Base-by-base conservation (phyloP, 1,140 invertebrate species). In the Papilio dardanus region DNA sequence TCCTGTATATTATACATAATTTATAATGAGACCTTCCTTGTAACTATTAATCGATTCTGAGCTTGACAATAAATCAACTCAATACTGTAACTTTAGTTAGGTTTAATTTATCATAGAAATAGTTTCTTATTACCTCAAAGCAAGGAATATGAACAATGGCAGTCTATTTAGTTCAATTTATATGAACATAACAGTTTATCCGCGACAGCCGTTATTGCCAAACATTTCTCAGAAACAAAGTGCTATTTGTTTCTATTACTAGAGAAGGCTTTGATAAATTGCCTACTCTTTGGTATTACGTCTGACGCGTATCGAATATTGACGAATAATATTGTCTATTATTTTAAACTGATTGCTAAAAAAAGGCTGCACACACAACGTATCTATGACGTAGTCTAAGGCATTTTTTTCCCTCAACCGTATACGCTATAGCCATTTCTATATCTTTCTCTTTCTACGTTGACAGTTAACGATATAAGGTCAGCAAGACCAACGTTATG, bases 231-330 rank as follows among this genome's bases (percentile, higher is more conserved):
- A 69, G 67, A 12, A 40, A 24, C 67, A 35, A 69, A 69, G 35
- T 40, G 21, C 67, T 69, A 69, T 69, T 69, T 69, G 67, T 69
- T 42, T 69, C 67, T 40, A 69, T 69, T 69, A 69, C 67, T 69
- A 37, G 65, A 21, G 67, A 21, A 35, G 19, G 67, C 35, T 69
- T 24, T 24, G 31, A 69, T 69, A 69, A 69, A 69, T 69, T 69
- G 35, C 35, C 21, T 40, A 37, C 19, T 69, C 67, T 69, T 69
- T 35, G 67, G 35, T 37, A 35, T 42, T 35, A 40, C 35, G 33
- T 24, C n/a, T n/a, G 28, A 14, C 31, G 14, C 16, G 28, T 67
- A 65, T 19, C 24, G 24, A 12, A 28, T 62, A 62, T 62, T 14
- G 54, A 62, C 24, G 8, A 62, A 37, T 37, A 3, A 10, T 58